phyloP scores from a whole-genome alignment of 1,140 invertebrate species.

The Macrobrachium rosenbergii region DNA sequence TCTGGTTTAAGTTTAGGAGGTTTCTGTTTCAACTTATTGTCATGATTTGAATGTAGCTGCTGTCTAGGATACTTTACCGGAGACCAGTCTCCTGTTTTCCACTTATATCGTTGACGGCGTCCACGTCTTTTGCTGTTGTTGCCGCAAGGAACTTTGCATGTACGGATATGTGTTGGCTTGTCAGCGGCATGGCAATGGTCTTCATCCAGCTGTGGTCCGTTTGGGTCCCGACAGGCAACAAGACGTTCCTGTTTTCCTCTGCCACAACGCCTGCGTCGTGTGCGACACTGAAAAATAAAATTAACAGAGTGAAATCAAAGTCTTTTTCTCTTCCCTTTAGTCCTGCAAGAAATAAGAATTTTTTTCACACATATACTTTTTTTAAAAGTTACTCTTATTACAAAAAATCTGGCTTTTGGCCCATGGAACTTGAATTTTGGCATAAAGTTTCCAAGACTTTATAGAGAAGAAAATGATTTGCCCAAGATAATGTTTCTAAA shows the following conservation, averaged over 20 bases:
- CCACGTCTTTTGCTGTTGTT: conserved; percentile 1
- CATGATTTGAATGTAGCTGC: background rate
- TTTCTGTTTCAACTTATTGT: conserved; percentile 26
- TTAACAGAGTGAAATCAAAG: too few relatives aligned
- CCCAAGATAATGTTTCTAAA: too few relatives aligned
- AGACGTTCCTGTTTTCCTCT: conserved; percentile 68
- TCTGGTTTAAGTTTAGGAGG: background rate
- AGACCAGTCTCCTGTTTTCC: conserved; percentile 63
- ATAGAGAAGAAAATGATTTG: too few relatives aligned
- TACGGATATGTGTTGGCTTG: conserved; percentile 49
- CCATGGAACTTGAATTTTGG: too few relatives aligned
- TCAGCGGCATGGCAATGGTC: conserved; percentile 49
- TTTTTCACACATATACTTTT: too few relatives aligned
- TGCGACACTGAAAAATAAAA: conserved; percentile 29
- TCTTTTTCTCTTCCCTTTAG: too few relatives aligned
- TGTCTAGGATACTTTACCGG: conserved; percentile 62
- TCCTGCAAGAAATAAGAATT: too few relatives aligned
- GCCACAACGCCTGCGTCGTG: conserved; percentile 67
- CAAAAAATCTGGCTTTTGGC: too few relatives aligned
- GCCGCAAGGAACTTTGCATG: conserved; percentile 55
- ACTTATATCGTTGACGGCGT: conserved; percentile 54
- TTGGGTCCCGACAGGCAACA: conserved; percentile 69
- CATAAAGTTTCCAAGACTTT: too few relatives aligned
- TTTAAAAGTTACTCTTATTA: too few relatives aligned
- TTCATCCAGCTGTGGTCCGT: conserved; percentile 55